phyloP scores from a whole-genome alignment of 2,113 vertebrate species.

The Bambusicola thoracicus region DNA sequence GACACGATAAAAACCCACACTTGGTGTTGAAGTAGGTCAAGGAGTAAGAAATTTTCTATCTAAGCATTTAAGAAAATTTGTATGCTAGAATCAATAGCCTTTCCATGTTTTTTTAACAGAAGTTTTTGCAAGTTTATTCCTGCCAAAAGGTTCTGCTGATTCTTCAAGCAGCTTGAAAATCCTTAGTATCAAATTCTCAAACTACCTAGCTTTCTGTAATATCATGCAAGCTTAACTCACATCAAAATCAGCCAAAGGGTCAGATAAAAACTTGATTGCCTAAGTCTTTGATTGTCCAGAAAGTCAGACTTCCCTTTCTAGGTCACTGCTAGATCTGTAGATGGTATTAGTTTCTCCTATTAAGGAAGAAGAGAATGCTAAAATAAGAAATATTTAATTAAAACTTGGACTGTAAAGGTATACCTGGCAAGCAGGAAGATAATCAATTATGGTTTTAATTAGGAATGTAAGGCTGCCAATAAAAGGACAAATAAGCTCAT shows the following conservation, averaged over 20 bases:
- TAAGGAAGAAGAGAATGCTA: not conserved
- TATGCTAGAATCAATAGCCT: not conserved
- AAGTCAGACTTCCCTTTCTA: not conserved
- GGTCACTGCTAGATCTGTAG: not conserved
- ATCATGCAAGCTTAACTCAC: not conserved
- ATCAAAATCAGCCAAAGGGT: not conserved
- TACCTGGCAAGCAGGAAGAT: not conserved
- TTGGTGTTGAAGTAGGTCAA: not conserved
- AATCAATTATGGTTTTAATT: not conserved
- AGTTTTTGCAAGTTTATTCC: fast-evolving
- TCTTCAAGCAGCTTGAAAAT: not conserved
- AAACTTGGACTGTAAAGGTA: not conserved
- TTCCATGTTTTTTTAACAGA: not conserved
- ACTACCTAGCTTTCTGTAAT: not conserved
- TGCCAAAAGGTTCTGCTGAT: not conserved
- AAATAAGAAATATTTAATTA: not conserved
- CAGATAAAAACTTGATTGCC: not conserved
- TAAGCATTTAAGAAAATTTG: not conserved
- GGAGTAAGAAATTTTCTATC: not conserved
- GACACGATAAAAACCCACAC: not conserved
- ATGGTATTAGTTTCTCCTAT: not conserved
- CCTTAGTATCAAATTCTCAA: not conserved
- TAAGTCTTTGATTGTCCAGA: not conserved
- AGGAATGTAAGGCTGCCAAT: not conserved
- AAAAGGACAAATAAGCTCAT: not conserved